Evolutionary conservation across 2,888 invertebrate species (phyloP).

Genomic region (Pachycephus smyrnensis): DNA sequence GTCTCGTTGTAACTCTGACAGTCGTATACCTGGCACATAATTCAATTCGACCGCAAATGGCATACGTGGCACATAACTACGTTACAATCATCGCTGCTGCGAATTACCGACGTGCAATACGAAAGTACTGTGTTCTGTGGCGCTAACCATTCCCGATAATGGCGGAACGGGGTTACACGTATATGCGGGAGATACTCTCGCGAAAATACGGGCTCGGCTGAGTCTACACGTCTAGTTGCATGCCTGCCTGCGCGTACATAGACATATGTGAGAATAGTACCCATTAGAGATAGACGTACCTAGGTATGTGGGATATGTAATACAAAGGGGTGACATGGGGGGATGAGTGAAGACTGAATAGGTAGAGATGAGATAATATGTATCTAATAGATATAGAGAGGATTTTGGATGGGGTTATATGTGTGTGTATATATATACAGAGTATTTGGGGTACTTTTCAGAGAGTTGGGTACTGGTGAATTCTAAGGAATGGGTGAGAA

Average conservation of each 20-base stretch:
- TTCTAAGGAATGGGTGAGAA: not conserved
- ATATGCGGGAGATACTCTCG: not conserved
- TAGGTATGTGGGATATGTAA: not conserved
- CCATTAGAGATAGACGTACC: not conserved
- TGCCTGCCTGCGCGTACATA: not conserved
- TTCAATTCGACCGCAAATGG: conserved; percentile 40
- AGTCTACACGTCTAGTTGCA: not conserved
- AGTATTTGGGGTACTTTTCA: not conserved
- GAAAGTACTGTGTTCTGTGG: conserved; percentile 31
- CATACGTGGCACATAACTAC: conserved; percentile 40
- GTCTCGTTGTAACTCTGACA: conserved; percentile 18
- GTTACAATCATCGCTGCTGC: conserved; percentile 40
- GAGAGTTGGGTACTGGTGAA: not conserved
- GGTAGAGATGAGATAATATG: not conserved
- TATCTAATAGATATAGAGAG: not conserved
- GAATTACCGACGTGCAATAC: conserved; percentile 36
- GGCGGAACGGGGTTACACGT: not conserved
- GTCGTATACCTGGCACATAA: conserved; percentile 32
- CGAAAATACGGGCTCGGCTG: not conserved
- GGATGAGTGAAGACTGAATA: not conserved
- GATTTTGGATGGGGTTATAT: not conserved
- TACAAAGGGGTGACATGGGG: not conserved
- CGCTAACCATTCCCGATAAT: conserved; percentile 31
- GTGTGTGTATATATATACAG: not conserved
- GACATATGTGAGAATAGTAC: not conserved